Conservation (phyloP, 2,888 invertebrate genomes). For the Papilio protenor region DNA sequence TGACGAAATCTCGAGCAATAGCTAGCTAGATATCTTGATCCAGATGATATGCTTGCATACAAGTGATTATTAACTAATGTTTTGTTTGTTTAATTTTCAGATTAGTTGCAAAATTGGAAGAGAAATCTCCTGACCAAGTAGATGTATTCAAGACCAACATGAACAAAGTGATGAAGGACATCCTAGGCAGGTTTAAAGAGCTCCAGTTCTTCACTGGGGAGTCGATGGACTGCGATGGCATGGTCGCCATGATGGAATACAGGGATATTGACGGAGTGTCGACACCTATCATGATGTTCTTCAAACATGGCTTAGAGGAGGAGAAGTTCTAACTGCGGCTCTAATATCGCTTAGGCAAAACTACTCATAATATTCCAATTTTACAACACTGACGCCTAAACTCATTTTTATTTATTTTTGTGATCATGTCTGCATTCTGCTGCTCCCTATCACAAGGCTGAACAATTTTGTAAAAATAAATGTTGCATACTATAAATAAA, state of each 20-base stretch:
- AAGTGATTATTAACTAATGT: conserved; percentile 1
- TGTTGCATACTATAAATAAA: conserved; percentile 79
- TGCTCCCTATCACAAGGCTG: conserved; percentile 78
- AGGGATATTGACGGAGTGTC: conserved; percentile 93
- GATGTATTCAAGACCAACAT: conserved; percentile 95
- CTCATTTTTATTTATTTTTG: conserved; percentile 79
- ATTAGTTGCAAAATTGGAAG: conserved; percentile 91
- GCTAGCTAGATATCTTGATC: background rate
- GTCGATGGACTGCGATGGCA: conserved; percentile 96
- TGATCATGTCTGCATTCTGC: conserved; percentile 75
- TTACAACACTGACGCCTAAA: conserved; percentile 64
- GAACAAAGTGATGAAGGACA: conserved; percentile 97
- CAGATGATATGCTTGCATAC: background rate
- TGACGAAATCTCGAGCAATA: too few species aligned
- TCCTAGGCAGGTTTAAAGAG: conserved; percentile 95
- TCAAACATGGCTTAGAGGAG: conserved; percentile 97
- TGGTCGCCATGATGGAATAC: conserved; percentile 97
- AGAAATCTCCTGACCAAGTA: conserved; percentile 92
- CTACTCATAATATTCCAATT: conserved; percentile 71
- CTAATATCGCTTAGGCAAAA: conserved; percentile 61
- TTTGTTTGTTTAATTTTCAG: background rate
- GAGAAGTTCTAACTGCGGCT: conserved; percentile 92
- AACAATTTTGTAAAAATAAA: conserved; percentile 79
- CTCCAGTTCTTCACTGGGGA: conserved; percentile 96
- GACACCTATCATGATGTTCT: conserved; percentile 96